Evolutionary conservation across 2,888 invertebrate species (phyloP).

Genomic region (Thereva unica): DNA sequence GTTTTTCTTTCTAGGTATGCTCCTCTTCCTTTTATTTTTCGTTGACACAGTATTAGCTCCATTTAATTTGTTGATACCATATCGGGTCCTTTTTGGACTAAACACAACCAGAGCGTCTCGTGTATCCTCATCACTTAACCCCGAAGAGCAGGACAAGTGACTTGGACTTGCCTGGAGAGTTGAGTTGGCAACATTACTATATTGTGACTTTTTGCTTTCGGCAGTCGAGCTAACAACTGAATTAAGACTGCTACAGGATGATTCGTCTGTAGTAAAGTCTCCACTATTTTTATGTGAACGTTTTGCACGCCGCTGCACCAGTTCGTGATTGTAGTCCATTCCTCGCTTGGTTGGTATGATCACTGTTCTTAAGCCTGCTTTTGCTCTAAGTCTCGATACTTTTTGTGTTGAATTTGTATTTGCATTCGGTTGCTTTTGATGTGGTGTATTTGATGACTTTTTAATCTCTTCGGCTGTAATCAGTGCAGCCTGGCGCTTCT

Average conservation of each 20-base stretch:
- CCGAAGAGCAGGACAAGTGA: constrained; percentile 22
- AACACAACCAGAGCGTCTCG: constrained; percentile 41
- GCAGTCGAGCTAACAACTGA: constrained; percentile 42
- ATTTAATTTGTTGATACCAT: constrained; percentile 63
- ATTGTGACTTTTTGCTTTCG: constrained; percentile 68
- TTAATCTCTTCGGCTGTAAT: constrained; percentile 16
- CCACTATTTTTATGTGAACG: constrained; percentile 41
- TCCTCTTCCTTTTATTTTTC: constrained; percentile 35
- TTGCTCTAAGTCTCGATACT: constrained; percentile 33
- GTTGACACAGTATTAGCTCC: neutral
- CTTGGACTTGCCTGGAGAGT: constrained; percentile 10
- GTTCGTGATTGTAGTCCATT: constrained; percentile 38
- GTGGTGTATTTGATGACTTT: neutral
- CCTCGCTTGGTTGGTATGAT: constrained; percentile 42
- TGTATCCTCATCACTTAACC: constrained; percentile 42
- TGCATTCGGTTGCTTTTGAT: constrained; percentile 26
- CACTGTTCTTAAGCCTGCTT: constrained; percentile 41
- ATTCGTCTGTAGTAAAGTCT: constrained; percentile 42
- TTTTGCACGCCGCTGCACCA: constrained; percentile 37
- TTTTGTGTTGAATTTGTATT: constrained; percentile 24
- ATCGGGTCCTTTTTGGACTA: constrained; percentile 42
- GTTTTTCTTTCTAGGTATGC: constrained; percentile 37
- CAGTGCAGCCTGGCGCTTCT: constrained; percentile 39
- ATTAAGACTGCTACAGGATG: constrained; percentile 45
- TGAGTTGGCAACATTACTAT: constrained; percentile 31